Base-by-base conservation (phyloP, 2,113 vertebrate genomes). In the Tachycineta bicolor region DNA sequence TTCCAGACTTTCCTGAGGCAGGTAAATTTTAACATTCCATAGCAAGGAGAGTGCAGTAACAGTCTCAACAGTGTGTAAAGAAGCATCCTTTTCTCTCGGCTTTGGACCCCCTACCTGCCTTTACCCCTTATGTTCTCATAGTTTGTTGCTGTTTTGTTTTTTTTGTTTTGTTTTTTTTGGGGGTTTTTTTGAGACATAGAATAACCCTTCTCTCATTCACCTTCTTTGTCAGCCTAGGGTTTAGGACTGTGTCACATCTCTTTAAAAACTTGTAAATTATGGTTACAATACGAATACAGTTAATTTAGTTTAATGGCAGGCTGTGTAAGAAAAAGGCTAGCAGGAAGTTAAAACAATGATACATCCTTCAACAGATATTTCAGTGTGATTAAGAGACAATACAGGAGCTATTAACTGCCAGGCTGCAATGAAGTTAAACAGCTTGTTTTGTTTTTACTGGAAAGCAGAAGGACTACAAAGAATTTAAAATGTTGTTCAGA, bases 261-360 rank as follows among this genome's bases (percentile, higher is more conserved):
- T 85, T 85, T 76, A 96, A 88, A 80, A 92, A 69, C 49, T 34
- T 91, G 84, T 79, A 93, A 93, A 84, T 84, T 78, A 65, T 46
- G 37, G 44, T 71, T 82, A 23, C 69, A 90, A 70, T 74, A 29
- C 1, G 9, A 93, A 76, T 64, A 58, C 49, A 83, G 62, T 91
- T 87, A 82, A 85, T 91, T 94, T 85, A 39, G 46, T 85, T 79
- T 93, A 55, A 76, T 73, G 75, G 50, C 70, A 82, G 91, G 44
- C 87, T 63, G 70, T 69, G 65, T 65, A 84, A 84, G 87, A 50
- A 73, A 64, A 87, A 93, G 77, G 46, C 89, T 74, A 74, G 25
- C 81, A 95, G 93, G 93, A 97, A 95, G 91, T 62, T 91, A 87
- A 87, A 95, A 95, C 94, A 95, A 94, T 95, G 87, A 55, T 91